Base-by-base conservation (phyloP, 2,113 vertebrate species). In the Channa maculata region DNA sequence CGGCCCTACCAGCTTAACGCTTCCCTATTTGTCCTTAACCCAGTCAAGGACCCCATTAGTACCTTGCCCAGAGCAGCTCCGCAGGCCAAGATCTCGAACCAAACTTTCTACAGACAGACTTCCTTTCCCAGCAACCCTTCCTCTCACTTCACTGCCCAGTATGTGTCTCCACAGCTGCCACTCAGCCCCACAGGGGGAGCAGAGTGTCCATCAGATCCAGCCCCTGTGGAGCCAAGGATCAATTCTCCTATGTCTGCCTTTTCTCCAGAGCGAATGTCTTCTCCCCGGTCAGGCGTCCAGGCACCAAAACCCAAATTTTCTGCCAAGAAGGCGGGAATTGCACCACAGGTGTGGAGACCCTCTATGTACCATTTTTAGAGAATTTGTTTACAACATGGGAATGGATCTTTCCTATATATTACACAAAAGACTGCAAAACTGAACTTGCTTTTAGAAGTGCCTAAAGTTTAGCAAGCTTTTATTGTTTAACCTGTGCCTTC, bases 321-420 rank as follows among this genome's bases (percentile, higher is more conserved):
- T 79, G 95, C 98, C 80, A 95, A 95, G 91, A 97, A 94, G 3
- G 96, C 95, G 2, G 98, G 97, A 64, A 96, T 99, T 59, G 94
- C 95, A 87, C 92, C 97, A 2, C 98, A 99, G 97, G 98, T 99
- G 97, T 99, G 98, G 97, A 98, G 94, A 91, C 98, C 98, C 81
- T 95, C 95, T 85, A 94, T 95, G 85, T 97, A 93, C 76, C 94
- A 93, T 90, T 97, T 96, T 82, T 91, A 89, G 75, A 63, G 87
- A 91, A 92, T 0, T 11, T 59, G 45, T 82, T 65, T 59, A 73
- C 66, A 80, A 44, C 46, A 66, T 58, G 48, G 68, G 69, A 50
- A 68, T 33, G 8, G 3, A 33, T 0, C 1, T 76, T 68, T 61
- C 57, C 14, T 15, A 37, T 62, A 8, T 9, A 64, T 68, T 44